A percentile compares a stretch with the other conserved stretches of the same genome.
Conservation (phyloP, 2,113 vertebrate genomes). For the Macquaria australasica region DNA sequence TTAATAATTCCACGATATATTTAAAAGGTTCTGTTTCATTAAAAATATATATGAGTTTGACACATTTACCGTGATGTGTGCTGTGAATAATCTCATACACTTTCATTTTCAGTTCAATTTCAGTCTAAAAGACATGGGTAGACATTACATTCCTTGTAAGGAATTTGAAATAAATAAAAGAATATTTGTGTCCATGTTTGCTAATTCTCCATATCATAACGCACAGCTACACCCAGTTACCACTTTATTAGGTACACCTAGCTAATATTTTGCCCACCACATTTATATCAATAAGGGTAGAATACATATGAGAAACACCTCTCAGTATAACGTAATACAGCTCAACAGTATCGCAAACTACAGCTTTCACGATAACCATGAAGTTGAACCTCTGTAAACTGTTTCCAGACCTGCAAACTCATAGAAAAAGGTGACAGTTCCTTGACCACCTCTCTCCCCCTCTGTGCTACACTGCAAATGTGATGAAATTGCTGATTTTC, state of each 20-base stretch:
- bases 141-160: not conserved
- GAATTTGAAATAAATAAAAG: not conserved
- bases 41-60: not conserved
- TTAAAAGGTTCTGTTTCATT: not conserved
- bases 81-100: not conserved
- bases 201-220: not conserved
- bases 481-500: too few relatives aligned
- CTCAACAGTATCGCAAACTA: not conserved
- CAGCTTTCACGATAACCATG: not conserved
- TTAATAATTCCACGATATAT: too few relatives aligned
- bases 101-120: too few relatives aligned
- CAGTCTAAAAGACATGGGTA: not conserved
- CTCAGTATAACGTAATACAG: not conserved
- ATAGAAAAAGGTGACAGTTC: not conserved
- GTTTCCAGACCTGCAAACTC: constrained; percentile 1
- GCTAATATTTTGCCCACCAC: not conserved
- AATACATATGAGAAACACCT: not conserved
- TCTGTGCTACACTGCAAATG: not conserved
- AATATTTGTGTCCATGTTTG: not conserved
- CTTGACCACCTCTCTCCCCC: not conserved
- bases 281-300: not conserved
- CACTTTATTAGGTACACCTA: not conserved
- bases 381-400: not conserved
- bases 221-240: not conserved
- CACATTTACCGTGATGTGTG: not conserved